Conservation (phyloP, 2,888 invertebrate species). For the Sabellastarte sp. region DNA sequence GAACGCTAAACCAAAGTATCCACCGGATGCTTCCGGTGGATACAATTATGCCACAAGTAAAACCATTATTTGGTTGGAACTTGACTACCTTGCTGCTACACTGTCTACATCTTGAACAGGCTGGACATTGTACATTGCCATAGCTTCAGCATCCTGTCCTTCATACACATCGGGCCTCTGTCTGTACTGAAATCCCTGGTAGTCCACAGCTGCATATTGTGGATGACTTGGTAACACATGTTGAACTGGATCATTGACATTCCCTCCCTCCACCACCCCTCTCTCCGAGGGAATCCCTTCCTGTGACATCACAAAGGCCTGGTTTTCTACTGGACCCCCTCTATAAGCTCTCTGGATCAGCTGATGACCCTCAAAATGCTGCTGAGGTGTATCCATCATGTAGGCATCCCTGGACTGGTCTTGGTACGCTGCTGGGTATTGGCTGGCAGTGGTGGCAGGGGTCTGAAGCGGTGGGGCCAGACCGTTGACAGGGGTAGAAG, state of each 20-base stretch:
- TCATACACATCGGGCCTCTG: background rate
- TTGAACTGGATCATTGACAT: background rate
- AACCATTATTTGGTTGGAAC: too few species aligned
- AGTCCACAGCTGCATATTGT: background rate
- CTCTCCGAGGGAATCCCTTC: background rate
- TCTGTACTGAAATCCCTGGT: background rate
- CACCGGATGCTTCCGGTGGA: too few species aligned
- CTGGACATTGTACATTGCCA: too few species aligned
- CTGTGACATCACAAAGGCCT: background rate
- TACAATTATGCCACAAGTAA: too few species aligned
- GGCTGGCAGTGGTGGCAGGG: background rate
- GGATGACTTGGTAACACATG: background rate
- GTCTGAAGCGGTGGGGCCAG: background rate
- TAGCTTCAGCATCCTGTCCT: too few species aligned
- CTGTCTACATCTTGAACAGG: too few species aligned
- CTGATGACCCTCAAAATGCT: background rate
- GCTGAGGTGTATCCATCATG: background rate
- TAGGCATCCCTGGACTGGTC: background rate
- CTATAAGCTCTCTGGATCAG: too few species aligned
- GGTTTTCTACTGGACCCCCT: background rate
- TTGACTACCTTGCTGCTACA: too few species aligned
- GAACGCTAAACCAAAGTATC: too few species aligned
- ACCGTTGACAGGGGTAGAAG: background rate
- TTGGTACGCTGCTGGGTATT: too few species aligned
- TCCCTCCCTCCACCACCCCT: constrained; percentile 5